Evolutionary conservation across 2,113 vertebrate genomes (phyloP), one percentile per base, ranked within the genome.

Genomic region (Channa argus): DNA sequence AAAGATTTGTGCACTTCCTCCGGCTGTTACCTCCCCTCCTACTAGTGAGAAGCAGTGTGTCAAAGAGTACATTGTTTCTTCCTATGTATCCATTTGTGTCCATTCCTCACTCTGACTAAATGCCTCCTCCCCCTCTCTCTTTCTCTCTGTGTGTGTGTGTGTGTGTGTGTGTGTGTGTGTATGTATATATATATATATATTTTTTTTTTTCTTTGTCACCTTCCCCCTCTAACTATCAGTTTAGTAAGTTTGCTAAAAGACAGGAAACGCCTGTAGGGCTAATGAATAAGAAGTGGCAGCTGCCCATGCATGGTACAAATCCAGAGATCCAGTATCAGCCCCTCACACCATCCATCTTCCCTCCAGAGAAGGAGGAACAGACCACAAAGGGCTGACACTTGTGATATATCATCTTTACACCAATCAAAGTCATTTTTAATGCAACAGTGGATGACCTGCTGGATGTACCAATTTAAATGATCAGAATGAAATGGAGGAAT

Each of bases 51-150:
- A 83, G 58, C 74, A 81, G 72, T 52, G 80, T 78, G 80, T 91
- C 82, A 91, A 91, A 89, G 87, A 90, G 71, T 62, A 74, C 83
- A 86, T 90, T 89, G 89, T 90, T 74, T 82, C 78, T 54, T 60
- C 66, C 77, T 59, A 50, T 82, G 76, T 77, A 79, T 88, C 71
- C 33, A 76, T 87, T 86, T 89, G 78, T 87, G 82, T 72, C 73
- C 76, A 79, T 79, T 60, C 74, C 51, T 79, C 78, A 55, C 89
- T 68, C 54, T 61, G 61, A 71, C 76, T 63, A 79, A 77, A 79
- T 76, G 74, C 58, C 63, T 15, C 66, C 66, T 64, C 71, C 60
- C 51, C 41, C 69, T 55, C 55, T 46, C 45, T 61, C 67, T 7
- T 68, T 63, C 69, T 4, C 5, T 56, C 1, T 56, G 4, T 38